Percentiles rank a stretch among this genome's conserved stretches.
Conservation (phyloP, 1,140 invertebrate species). For the Diachasmimorpha longicaudata region DNA sequence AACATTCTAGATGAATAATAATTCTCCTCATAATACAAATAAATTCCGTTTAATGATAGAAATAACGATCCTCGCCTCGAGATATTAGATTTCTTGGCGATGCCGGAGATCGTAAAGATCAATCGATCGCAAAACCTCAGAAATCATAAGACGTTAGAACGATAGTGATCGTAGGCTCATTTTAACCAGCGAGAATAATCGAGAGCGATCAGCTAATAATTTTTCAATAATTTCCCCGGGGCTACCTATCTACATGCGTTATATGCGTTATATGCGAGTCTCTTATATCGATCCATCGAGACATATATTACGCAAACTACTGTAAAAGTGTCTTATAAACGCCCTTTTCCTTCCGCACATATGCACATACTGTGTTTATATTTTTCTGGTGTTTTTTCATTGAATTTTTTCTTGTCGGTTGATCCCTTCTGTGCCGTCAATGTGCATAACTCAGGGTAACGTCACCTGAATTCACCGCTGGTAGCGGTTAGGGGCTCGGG, state of each 20-base stretch:
- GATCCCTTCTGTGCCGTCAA: background rate
- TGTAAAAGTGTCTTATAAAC: background rate
- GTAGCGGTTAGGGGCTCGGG: background rate
- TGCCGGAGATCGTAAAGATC: background rate
- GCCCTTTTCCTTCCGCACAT: background rate
- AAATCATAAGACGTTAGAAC: background rate
- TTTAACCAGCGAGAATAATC: background rate
- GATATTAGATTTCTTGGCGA: background rate
- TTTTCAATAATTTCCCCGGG: background rate
- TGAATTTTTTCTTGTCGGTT: background rate
- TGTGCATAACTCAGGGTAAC: background rate
- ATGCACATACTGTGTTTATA: background rate
- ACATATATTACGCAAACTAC: background rate
- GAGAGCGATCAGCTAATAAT: background rate
- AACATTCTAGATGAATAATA: background rate
- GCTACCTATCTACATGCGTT: background rate
- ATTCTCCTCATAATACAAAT: background rate
- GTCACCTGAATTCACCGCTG: background rate
- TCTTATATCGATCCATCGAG: background rate
- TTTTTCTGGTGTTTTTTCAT: background rate
- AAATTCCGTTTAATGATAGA: background rate
- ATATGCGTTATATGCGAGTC: background rate
- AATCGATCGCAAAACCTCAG: background rate
- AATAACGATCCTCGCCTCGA: background rate
- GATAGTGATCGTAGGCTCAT: background rate